A percentile compares a stretch with the other conserved stretches of the same genome.
Evolutionary conservation across 1,140 invertebrate genomes (phyloP).

Genomic region (Bombus affinis): DNA sequence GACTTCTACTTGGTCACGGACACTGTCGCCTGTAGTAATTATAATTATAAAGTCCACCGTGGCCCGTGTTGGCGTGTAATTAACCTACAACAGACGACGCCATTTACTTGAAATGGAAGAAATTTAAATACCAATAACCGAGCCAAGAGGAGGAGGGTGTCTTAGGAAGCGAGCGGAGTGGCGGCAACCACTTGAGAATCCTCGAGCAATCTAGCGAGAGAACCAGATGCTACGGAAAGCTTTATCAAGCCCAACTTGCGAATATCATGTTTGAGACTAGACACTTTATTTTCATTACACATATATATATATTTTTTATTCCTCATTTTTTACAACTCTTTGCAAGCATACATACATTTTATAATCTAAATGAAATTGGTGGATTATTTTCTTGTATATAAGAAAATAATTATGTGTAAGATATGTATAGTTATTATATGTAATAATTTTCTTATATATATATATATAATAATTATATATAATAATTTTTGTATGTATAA

Average conservation of each 20-base stretch:
- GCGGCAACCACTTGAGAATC: constrained; percentile 39
- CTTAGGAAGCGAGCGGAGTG: constrained; percentile 40
- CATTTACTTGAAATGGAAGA: constrained; percentile 62
- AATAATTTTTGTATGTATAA: too few relatives aligned
- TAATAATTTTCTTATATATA: too few relatives aligned
- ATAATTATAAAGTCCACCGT: constrained; percentile 55
- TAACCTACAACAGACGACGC: constrained; percentile 61
- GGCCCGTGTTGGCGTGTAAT: constrained; percentile 48
- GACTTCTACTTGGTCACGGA: constrained; percentile 26
- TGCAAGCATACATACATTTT: accelerated
- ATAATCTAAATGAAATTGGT: too few relatives aligned
- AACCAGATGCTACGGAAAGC: constrained; percentile 63
- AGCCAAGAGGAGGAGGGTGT: constrained; percentile 17
- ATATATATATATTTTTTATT: too few relatives aligned
- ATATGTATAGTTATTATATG: too few relatives aligned
- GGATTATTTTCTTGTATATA: too few relatives aligned
- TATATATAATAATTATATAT: too few relatives aligned
- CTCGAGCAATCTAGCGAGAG: constrained; percentile 57
- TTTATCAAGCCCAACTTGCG: constrained; percentile 48
- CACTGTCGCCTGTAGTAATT: constrained; percentile 29
- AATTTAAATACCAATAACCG: constrained; percentile 70
- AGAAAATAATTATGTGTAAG: too few relatives aligned
- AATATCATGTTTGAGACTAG: constrained; percentile 12
- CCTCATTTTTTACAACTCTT: too few relatives aligned
- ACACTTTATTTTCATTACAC: constrained; percentile 18